Percentiles rank a stretch among this genome's conserved stretches.
Evolutionary conservation across 2,888 invertebrate genomes (phyloP).

Genomic region (Laspeyria flexula): DNA sequence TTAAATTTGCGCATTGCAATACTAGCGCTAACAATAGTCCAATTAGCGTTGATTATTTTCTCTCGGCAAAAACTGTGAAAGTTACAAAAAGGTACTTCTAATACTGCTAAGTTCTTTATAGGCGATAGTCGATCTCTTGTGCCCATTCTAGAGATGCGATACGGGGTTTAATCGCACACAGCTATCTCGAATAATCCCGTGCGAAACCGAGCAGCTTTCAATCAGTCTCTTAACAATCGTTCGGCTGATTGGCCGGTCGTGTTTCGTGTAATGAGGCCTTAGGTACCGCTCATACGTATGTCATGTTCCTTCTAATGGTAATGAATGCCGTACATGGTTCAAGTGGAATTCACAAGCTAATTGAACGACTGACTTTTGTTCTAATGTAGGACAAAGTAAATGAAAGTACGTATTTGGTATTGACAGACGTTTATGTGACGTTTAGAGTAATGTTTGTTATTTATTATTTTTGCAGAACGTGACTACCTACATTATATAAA

Average conservation of each 20-base stretch:
- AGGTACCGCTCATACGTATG: slow-evolving; percentile 62
- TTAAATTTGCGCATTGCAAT: too few species aligned
- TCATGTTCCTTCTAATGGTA: slow-evolving; percentile 56
- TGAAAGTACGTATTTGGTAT: slow-evolving; percentile 36
- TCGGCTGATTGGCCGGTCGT: slow-evolving; percentile 71
- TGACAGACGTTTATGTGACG: slow-evolving; percentile 26
- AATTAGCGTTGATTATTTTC: neutral
- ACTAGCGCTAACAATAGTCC: neutral
- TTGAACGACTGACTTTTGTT: slow-evolving; percentile 48
- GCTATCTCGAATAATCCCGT: slow-evolving; percentile 56
- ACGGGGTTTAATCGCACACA: slow-evolving; percentile 32
- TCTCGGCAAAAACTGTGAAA: neutral
- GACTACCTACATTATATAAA: neutral
- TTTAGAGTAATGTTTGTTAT: slow-evolving; percentile 22
- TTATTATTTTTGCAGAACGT: slow-evolving; percentile 21
- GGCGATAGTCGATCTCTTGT: slow-evolving; percentile 29
- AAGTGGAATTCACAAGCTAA: slow-evolving; percentile 50
- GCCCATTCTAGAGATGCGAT: slow-evolving; percentile 42
- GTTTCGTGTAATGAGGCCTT: slow-evolving; percentile 69
- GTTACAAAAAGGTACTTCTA: slow-evolving; percentile 6
- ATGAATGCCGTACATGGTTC: slow-evolving; percentile 57
- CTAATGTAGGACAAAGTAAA: slow-evolving; percentile 40
- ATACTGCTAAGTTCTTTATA: slow-evolving; percentile 15
- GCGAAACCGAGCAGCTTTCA: slow-evolving; percentile 72
- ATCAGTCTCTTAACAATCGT: slow-evolving; percentile 67